phyloP scores from a whole-genome alignment of 2,113 vertebrate species.

The Phycodurus eques region DNA sequence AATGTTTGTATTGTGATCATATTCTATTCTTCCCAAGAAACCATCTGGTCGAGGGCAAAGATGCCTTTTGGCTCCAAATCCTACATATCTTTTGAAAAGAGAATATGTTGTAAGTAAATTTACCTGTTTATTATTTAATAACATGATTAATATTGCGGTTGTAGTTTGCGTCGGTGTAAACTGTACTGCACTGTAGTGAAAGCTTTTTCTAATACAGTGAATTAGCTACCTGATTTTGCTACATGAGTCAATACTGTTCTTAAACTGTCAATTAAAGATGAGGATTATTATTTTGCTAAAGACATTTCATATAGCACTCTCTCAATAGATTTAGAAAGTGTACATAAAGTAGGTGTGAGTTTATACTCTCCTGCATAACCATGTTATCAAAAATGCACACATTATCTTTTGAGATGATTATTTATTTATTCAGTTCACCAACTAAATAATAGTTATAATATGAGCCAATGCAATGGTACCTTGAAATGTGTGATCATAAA shows the following conservation, averaged over 20 bases:
- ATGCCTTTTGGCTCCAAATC: slow-evolving; percentile 40
- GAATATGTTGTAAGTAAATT: not conserved
- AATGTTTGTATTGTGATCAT: slow-evolving; percentile 83
- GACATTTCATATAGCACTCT: not conserved
- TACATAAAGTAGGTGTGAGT: not conserved
- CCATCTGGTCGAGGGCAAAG: slow-evolving; percentile 80
- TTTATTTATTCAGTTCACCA: not conserved
- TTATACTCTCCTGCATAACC: not conserved
- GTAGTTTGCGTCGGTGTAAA: not conserved
- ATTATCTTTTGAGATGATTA: not conserved
- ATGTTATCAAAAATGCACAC: not conserved
- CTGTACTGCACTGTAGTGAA: not conserved
- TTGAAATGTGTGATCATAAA: not conserved
- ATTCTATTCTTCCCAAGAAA: slow-evolving; percentile 70
- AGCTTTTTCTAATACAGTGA: not conserved
- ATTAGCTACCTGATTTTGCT: not conserved
- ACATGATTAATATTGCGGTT: not conserved
- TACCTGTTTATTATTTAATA: not conserved
- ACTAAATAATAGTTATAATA: not conserved
- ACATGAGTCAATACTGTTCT: not conserved
- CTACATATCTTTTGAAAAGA: not conserved
- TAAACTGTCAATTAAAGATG: not conserved
- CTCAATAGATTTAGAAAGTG: not conserved
- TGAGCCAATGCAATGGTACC: not conserved
- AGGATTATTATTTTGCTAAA: not conserved